phyloP scores from a whole-genome alignment of 2,113 vertebrate genomes.

The Canis aureus region DNA sequence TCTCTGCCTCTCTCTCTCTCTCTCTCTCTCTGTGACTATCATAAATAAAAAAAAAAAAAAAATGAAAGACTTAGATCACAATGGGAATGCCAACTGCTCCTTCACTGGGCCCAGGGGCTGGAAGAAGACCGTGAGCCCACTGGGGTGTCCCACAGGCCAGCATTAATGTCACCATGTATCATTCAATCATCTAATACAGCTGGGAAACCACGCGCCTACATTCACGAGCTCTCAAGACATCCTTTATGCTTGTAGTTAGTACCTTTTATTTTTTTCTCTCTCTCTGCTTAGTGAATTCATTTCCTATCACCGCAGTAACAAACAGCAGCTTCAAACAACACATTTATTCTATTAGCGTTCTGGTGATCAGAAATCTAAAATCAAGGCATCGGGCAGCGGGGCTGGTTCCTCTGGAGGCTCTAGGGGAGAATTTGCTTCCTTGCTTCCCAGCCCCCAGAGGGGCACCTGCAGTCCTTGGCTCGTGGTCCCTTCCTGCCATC shows the following conservation, averaged over 20 bases:
- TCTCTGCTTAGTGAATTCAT: not conserved
- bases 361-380: not conserved
- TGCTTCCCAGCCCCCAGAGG: not conserved
- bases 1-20: too few species aligned
- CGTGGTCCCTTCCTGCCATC: not conserved
- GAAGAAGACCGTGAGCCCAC: not conserved
- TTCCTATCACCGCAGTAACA: not conserved
- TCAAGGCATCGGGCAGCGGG: not conserved
- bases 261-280: not conserved
- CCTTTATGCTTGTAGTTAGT: not conserved
- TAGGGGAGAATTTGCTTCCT: not conserved
- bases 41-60: too few species aligned
- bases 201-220: not conserved
- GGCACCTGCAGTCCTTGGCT: not conserved
- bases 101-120: not conserved
- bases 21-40: too few species aligned
- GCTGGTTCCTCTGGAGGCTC: not conserved
- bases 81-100: not conserved
- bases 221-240: not conserved
- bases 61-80: too few species aligned
- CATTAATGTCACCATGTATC: not conserved
- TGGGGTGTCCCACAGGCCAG: not conserved
- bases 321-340: not conserved
- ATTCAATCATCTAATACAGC: not conserved
- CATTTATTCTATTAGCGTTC: not conserved